phyloP scores from a whole-genome alignment of 2,888 invertebrate species.

The Eilema sororculum region DNA sequence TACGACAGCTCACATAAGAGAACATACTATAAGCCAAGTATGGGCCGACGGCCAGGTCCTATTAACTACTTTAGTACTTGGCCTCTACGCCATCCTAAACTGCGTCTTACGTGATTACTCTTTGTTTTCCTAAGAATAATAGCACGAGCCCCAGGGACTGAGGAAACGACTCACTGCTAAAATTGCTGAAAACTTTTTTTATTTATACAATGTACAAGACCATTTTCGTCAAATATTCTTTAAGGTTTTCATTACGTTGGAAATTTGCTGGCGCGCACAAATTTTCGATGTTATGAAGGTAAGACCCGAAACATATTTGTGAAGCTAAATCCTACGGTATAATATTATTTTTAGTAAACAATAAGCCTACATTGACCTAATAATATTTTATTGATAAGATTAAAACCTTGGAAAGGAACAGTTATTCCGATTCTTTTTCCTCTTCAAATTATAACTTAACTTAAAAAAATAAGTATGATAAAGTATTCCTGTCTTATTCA shows the following conservation, averaged over 20 bases:
- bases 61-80: conserved; percentile 64
- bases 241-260: conserved; percentile 46
- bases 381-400: conserved; percentile 18
- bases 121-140: conserved; percentile 63
- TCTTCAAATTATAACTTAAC: too few species aligned
- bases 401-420: not conserved
- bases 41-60: conserved; percentile 54
- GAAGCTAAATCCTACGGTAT: conserved; percentile 30
- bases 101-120: conserved; percentile 57
- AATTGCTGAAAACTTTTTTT: conserved; percentile 58
- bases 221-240: conserved; percentile 45
- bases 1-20: conserved; percentile 26
- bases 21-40: conserved; percentile 57
- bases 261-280: conserved; percentile 35
- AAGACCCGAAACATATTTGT: conserved; percentile 34
- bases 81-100: conserved; percentile 42
- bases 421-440: not conserved
- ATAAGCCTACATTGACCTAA: conserved; percentile 30
- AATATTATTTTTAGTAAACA: conserved; percentile 24
- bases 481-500: too few species aligned
- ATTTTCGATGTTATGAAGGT: conserved; percentile 42
- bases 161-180: conserved; percentile 52
- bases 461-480: too few species aligned
- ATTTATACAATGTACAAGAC: conserved; percentile 50
- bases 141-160: conserved; percentile 50